Conservation (phyloP, 2,888 invertebrate genomes). For the Hetaerina titia region DNA sequence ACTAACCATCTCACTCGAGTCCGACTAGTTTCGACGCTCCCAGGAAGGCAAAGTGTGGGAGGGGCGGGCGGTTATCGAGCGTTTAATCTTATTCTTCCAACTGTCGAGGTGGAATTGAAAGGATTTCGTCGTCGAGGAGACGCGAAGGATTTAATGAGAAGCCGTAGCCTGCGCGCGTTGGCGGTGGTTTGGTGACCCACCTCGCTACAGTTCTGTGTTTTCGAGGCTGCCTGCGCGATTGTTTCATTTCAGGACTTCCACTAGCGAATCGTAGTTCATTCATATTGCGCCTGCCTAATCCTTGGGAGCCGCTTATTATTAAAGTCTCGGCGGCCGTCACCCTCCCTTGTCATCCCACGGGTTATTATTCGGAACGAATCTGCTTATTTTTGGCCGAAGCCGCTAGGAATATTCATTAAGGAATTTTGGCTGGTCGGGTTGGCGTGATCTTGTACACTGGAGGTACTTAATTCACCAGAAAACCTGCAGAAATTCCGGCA, state of each 20-base stretch:
- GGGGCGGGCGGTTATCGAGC: background rate
- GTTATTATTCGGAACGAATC: background rate
- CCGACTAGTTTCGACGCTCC: background rate
- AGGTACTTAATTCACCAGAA: too few relatives aligned
- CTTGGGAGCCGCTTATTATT: background rate
- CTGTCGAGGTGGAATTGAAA: background rate
- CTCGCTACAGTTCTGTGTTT: background rate
- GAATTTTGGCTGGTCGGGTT: too few relatives aligned
- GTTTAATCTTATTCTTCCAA: background rate
- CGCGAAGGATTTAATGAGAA: background rate
- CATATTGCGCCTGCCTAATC: background rate
- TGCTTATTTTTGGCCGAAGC: background rate
- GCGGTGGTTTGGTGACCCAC: background rate
- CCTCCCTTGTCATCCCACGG: background rate
- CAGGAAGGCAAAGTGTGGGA: background rate
- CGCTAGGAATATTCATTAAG: too few relatives aligned
- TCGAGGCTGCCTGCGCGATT: background rate
- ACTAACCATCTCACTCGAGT: background rate
- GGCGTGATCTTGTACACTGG: too few relatives aligned
- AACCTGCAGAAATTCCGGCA: too few relatives aligned
- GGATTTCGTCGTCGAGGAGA: background rate
- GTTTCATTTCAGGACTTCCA: background rate
- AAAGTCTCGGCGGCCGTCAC: background rate
- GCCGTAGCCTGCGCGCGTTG: background rate
- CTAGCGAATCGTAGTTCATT: background rate